These are phyloP conservation scores for Zalophus californianus DNA, from an alignment of 2,797 vertebrate species.

Conservation along the genomic window DNA sequence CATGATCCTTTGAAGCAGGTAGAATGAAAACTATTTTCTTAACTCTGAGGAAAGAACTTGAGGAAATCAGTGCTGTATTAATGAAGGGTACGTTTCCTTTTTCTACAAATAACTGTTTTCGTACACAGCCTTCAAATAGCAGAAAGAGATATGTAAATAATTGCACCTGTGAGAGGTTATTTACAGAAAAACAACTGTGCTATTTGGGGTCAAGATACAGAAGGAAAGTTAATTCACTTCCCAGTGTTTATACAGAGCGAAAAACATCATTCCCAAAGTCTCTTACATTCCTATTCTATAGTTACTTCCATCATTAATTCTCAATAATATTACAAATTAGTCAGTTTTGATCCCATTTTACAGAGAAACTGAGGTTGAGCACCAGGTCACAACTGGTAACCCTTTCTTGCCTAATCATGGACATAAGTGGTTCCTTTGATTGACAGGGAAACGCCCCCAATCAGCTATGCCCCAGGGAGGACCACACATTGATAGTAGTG, in stretches of 20 bases:
- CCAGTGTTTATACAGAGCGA: background rate
- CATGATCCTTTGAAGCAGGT: background rate
- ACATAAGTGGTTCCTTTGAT: background rate
- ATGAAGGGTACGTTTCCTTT: background rate
- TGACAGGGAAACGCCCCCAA: background rate
- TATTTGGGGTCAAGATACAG: background rate
- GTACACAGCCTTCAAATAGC: background rate
- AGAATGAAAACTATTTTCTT: background rate
- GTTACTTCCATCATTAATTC: background rate
- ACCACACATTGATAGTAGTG: rapidly evolving
- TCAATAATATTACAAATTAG: background rate
- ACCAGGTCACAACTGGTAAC: background rate
- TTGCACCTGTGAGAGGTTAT: background rate
- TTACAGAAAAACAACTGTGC: background rate
- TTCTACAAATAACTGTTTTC: background rate
- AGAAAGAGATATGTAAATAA: background rate
- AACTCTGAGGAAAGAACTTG: background rate
- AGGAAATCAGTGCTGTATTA: background rate
- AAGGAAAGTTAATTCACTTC: background rate
- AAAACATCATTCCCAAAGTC: background rate
- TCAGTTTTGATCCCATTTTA: background rate
- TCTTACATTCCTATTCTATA: background rate
- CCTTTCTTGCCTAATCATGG: background rate
- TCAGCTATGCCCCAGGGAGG: background rate
- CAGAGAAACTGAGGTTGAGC: background rate